Evolutionary conservation across 2,888 invertebrate species (phyloP), one percentile per base, ranked within the genome.

Genomic region (Cryptus viduatorius): DNA sequence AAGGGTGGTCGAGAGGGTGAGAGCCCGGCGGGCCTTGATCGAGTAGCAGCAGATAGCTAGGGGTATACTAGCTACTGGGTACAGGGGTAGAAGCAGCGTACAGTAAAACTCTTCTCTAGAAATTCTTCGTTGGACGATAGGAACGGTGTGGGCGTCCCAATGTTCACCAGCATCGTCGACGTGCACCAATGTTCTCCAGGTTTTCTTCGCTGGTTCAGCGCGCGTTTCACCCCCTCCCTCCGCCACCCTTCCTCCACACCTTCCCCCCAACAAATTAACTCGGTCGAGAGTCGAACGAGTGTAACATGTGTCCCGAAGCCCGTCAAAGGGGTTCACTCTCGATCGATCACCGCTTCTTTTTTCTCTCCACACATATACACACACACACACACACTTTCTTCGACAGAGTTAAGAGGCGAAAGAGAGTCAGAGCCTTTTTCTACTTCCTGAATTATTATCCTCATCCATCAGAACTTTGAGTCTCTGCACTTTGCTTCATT

Each of bases 231-330:
- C 56, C 65, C 48, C 48, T 71, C 76, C 67, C 61, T 50, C 42
- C 44, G 29, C 19, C 61, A 7, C 53, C 71, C 7, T 46, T 19
- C 19, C 8, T 19, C 42, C 64, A 16, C 19, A 37, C 50, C 46
- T 56, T 48, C 14, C 42, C 56, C 37, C 61, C 44, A 84, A 85
- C 81, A 82, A 85, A 86, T 86, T 86, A 86, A 84, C 85, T 87
- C 79, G 73, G 61, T 81, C 77, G 76, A 68, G 73, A 81, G 80
- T 77, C 68, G 44, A 81, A 80, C 68, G 75, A 73, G 79, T 82
- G 83, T 83, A 86, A 86, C 83, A 86, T 76, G 83, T 82, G 86
- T 85, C 85, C 79, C 82, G 73, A 72, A 78, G 64, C 77, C 76
- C 78, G 79, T 75, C 73, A 79, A 75, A 71, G 68, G 65, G 67